A percentile compares a stretch with the other conserved stretches of the same genome.
Conservation (phyloP, 2,113 vertebrate genomes). For the Synodontis membranacea region DNA sequence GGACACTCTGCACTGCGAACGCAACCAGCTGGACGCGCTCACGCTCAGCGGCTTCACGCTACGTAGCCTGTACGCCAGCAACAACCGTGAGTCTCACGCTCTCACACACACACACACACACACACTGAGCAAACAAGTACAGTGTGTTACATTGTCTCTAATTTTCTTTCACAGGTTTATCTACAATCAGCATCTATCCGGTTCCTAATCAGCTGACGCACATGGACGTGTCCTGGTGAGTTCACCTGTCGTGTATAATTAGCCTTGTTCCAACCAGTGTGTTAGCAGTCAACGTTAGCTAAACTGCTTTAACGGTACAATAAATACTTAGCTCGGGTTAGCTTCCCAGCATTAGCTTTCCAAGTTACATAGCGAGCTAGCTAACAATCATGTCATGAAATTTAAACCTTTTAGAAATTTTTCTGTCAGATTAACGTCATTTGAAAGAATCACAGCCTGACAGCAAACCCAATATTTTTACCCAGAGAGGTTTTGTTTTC, state of each 20-base stretch:
- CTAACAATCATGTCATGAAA: neutral
- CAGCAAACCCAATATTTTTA: too few species aligned
- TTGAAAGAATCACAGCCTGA: neutral
- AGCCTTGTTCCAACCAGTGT: neutral
- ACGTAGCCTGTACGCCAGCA: conserved; percentile 80
- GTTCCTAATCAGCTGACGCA: conserved; percentile 85
- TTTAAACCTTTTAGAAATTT: neutral
- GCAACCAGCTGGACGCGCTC: conserved; percentile 85
- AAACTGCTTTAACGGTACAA: neutral
- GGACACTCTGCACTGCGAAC: conserved; percentile 90
- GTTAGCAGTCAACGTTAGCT: neutral
- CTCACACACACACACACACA: neutral
- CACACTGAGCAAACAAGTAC: neutral
- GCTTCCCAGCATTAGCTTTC: neutral
- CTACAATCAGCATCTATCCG: conserved; percentile 84
- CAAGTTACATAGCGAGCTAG: neutral
- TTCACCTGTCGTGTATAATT: conserved; percentile 31
- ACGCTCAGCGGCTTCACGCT: conserved; percentile 86
- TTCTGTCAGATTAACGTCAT: neutral
- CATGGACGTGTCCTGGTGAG: conserved; percentile 91
- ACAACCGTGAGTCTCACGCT: conserved; percentile 80
- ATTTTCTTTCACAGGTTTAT: conserved; percentile 76
- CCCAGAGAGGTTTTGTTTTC: too few species aligned
- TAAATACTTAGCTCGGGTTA: neutral
- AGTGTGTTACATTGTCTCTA: neutral